Conservation (phyloP, 2,888 invertebrate genomes). For the Meteorus cinctellus region DNA sequence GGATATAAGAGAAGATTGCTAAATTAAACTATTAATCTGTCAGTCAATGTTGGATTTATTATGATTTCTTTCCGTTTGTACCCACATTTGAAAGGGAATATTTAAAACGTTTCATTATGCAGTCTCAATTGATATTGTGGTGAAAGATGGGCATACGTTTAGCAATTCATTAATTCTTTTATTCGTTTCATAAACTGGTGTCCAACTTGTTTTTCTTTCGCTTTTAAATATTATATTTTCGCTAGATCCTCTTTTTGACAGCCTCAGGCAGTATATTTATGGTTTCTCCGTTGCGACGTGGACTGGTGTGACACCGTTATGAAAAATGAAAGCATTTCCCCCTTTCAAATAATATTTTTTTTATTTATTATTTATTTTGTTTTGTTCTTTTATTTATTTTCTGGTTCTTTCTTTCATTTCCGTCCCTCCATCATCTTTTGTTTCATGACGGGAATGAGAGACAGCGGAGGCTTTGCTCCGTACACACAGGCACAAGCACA, state of each 20-base stretch:
- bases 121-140: too few species aligned
- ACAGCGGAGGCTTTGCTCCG: background rate
- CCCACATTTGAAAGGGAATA: too few species aligned
- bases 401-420: background rate
- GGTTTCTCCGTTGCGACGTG: slow-evolving; percentile 3
- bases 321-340: slow-evolving; percentile 12
- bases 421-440: slow-evolving; percentile 8
- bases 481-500: background rate
- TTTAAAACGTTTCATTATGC: too few species aligned
- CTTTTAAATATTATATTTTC: slow-evolving; percentile 6
- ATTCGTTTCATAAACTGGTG: background rate
- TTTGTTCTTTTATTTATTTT: background rate
- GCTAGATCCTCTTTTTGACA: slow-evolving; percentile 8
- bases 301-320: slow-evolving; percentile 10
- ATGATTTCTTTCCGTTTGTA: background rate
- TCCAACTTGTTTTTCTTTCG: background rate
- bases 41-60: background rate
- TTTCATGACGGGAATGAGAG: slow-evolving; percentile 10
- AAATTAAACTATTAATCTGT: slow-evolving; percentile 3
- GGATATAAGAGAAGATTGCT: background rate
- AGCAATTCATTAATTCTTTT: background rate
- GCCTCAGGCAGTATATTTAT: slow-evolving; percentile 3
- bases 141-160: too few species aligned
- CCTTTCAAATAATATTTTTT: background rate
- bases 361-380: background rate